These are phyloP conservation scores for Tachina grossa DNA, from an alignment of 2,888 invertebrate species.

Conservation along the genomic window DNA sequence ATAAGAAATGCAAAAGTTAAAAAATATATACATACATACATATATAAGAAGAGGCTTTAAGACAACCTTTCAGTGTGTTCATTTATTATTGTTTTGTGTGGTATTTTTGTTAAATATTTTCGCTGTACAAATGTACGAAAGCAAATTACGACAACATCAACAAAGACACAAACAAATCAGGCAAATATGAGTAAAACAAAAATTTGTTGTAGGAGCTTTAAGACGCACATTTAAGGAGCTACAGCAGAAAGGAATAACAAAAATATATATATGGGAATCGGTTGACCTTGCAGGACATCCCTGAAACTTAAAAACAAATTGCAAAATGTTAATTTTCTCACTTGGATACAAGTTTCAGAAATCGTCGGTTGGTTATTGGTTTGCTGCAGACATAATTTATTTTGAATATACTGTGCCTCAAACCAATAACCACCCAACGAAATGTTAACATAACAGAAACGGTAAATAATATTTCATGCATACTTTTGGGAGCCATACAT, in stretches of 20 bases:
- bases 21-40: neutral
- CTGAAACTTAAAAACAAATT: no score
- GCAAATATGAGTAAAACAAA: slow-evolving; percentile 7
- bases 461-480: no score
- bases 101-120: slow-evolving; percentile 48
- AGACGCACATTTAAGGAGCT: slow-evolving; percentile 13
- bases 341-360: no score
- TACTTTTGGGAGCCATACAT: no score
- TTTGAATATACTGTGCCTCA: no score
- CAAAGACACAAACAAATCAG: slow-evolving; percentile 52
- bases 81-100: slow-evolving; percentile 69
- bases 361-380: no score
- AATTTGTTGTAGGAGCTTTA: neutral
- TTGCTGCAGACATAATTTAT: no score
- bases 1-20: slow-evolving; percentile 12
- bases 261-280: no score
- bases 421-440: no score
- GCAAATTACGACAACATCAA: slow-evolving; percentile 46
- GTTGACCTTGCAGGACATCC: no score
- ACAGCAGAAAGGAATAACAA: slow-evolving; percentile 4
- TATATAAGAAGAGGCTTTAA: slow-evolving; percentile 33
- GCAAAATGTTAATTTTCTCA: no score
- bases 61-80: slow-evolving; percentile 60
- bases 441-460: no score
- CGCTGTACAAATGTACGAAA: slow-evolving; percentile 40